Conservation (phyloP, 1,140 invertebrate species). For the Tenebrio molitor region DNA sequence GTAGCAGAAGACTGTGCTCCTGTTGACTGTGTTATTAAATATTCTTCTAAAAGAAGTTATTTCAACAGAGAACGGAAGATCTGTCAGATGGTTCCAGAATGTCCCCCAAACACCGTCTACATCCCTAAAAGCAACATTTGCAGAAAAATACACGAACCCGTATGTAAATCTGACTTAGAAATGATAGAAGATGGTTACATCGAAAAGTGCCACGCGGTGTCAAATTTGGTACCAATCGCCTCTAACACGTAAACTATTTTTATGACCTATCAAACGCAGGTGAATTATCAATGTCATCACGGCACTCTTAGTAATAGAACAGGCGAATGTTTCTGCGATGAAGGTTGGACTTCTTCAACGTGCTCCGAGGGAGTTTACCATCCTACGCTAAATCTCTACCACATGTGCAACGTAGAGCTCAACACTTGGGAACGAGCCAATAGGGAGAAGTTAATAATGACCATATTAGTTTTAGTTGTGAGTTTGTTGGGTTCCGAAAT, state of each 20-base stretch:
- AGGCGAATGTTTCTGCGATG: conserved; percentile 57
- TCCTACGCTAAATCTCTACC: conserved; percentile 55
- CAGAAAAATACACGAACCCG: conserved; percentile 13
- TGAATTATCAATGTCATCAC: conserved; percentile 59
- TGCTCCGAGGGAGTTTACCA: conserved; percentile 49
- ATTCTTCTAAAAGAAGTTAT: conserved; percentile 67
- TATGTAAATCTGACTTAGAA: conserved; percentile 11
- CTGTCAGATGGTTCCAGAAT: conserved; percentile 67
- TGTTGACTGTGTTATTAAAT: conserved; percentile 70
- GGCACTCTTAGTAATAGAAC: conserved; percentile 57
- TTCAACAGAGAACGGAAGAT: conserved; percentile 64
- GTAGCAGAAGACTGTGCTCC: conserved; percentile 70
- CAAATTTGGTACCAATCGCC: not conserved
- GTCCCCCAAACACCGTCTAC: conserved; percentile 52
- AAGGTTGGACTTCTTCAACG: conserved; percentile 59
- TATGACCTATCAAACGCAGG: conserved; percentile 41
- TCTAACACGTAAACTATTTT: not conserved
- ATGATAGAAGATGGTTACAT: conserved; percentile 33
- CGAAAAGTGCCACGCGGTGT: not conserved
- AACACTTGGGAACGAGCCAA: conserved; percentile 53
- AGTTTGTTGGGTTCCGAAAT: not conserved
- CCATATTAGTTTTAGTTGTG: conserved; percentile 46
- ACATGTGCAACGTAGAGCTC: conserved; percentile 62
- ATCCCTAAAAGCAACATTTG: conserved; percentile 16
- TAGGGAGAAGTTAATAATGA: conserved; percentile 45